Evolutionary conservation across 2,888 invertebrate species (phyloP).

Genomic region (Brassicogethes aeneus): DNA sequence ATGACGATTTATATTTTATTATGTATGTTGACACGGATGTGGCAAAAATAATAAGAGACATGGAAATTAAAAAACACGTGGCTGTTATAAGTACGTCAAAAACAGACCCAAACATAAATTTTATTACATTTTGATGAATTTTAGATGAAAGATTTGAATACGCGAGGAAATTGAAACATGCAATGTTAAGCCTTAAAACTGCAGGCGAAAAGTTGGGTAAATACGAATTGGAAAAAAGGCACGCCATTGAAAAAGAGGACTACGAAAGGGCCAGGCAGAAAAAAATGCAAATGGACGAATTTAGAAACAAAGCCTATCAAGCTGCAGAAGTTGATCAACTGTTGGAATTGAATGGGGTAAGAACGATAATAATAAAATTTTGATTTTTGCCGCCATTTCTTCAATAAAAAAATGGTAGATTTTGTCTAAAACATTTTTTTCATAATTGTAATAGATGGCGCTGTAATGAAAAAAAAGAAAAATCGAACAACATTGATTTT

Average conservation of each 20-base stretch:
- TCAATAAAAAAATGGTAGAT: too few species aligned
- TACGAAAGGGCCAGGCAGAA: conserved; percentile 85
- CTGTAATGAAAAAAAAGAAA: too few species aligned
- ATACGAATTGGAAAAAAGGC: conserved; percentile 83
- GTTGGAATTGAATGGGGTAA: conserved; percentile 69
- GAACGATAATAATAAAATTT: neutral
- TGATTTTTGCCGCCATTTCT: neutral
- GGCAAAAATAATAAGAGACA: conserved; percentile 71
- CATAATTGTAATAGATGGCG: too few species aligned
- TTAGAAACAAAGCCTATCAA: conserved; percentile 64
- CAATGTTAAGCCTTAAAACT: conserved; percentile 72
- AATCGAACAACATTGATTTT: too few species aligned
- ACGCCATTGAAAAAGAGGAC: conserved; percentile 87
- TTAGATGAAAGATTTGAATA: conserved; percentile 88
- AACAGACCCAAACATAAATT: too few species aligned
- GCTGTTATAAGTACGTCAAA: conserved; percentile 67
- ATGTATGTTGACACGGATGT: conserved; percentile 95
- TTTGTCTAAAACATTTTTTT: too few species aligned
- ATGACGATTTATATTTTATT: conserved; percentile 89
- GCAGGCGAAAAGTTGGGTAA: conserved; percentile 87
- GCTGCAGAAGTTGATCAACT: conserved; percentile 67
- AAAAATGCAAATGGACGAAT: conserved; percentile 83
- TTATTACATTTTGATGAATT: too few species aligned
- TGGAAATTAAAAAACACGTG: conserved; percentile 78
- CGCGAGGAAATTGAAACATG: conserved; percentile 81